Base-by-base conservation (phyloP, 2,888 invertebrate species). In the Hartigia nigra region DNA sequence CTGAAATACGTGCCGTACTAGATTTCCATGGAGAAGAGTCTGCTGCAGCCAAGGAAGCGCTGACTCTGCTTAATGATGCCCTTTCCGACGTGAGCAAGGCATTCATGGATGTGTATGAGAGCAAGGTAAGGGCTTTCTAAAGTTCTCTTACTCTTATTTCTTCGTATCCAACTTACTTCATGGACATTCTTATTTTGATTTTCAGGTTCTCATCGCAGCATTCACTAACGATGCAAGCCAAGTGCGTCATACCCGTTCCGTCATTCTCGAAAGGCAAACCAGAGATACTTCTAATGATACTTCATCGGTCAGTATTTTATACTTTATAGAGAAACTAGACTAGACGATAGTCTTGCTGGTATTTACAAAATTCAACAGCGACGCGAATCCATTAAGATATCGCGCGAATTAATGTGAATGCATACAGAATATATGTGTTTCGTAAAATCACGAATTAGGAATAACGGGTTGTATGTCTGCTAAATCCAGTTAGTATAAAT, bases 21-120 rank as follows among this genome's bases (percentile, higher is more conserved):
- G 95, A 95, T 87, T 92, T 92, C 78, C 94, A 96, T 88, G 95
- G 95, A 9, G 93, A 93, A 75, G 94, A 94, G 87, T 95, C 96
- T 0, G 92, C 93, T 12, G 93, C 94, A 86, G 93, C 94, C 4
- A 93, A 93, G 81, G 95, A 96, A 91, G 95, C 95, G 39, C 93
- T 94, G 84, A 92, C 93, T 82, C 88, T 96, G 31, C 89, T 96
- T 34, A 93, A 94, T 91, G 92, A 92, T 87, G 92, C 90, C 37
- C 81, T 92, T 14, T 87, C 88, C 77, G 86, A 86, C 74, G 83
- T 91, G 37, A 86, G 82, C 75, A 88, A 91, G 77, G 90, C 91
- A 39, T 92, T 92, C 78, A 87, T 86, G 69, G 85, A 90, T 31
- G 90, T 86, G 39, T 92, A 92, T 80, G 87, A 91, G 70, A 89